Base-by-base conservation (phyloP, 2,888 invertebrate genomes). In the Metellina segmentata region DNA sequence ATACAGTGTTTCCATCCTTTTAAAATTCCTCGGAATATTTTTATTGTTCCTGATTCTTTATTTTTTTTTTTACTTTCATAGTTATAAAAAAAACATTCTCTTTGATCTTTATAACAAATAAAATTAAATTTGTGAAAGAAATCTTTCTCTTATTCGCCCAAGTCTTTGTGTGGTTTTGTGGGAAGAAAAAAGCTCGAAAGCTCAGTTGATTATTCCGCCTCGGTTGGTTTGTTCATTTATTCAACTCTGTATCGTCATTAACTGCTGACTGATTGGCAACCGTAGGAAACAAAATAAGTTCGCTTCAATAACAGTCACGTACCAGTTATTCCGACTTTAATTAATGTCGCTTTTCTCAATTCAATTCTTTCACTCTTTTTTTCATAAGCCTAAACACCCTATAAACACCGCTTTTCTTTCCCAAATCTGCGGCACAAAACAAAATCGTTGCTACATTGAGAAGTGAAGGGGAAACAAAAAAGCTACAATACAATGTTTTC, bases 311-410 rank as follows among this genome's bases (percentile, higher is more conserved):
- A 83, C 82, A 53, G 89, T 89, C 89, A 89, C 89, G 83, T 53
- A 85, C 78, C 48, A 89, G 89, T 89, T 89, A 77, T 72, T 83
- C 82, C 61, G 19, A 11, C 69, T 71, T 89, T 89, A 89, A 89
- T 89, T 89, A 89, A 72, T 89, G 89, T 77, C 48, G 53, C 82
- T 77, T 78, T 89, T 85, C 83, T 71, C 78, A 83, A 83, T 89
- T 83, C 71, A 85, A 89, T 89, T 83, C 83, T 82, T 89, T 53
- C 77, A 6, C 7, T 77, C 9, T 86, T 88, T 87, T n/a, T 88
- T 83, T 75, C 77, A 70, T 81, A 52, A 48, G n/a, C 71, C 74
- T 82, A 72, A 74, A 81, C 81, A 81, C n/a, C 34, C 72, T 79
- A n/a, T n/a, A 70, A 71, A 78, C 70, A 72, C 78, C 83, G 79